phyloP scores from a whole-genome alignment of 2,888 invertebrate species.

The Apodemia mormo region DNA sequence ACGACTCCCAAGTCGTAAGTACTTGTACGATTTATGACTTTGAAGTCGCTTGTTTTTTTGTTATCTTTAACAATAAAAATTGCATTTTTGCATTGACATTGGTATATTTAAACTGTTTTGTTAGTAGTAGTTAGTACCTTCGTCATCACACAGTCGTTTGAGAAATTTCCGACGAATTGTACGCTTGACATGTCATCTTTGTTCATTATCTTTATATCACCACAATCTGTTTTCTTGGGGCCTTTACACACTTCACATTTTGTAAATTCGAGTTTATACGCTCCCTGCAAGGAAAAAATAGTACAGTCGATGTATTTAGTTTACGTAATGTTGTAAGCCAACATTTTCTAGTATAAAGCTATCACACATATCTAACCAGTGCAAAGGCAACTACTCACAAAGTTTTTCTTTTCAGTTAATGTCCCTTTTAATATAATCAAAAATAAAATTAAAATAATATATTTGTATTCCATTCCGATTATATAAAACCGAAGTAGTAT shows the following conservation, averaged over 20 bases:
- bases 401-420: constrained; percentile 13
- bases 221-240: constrained; percentile 60
- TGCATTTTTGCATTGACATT: too few species aligned
- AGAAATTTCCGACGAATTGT: constrained; percentile 53
- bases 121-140: constrained; percentile 43
- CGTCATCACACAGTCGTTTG: constrained; percentile 57
- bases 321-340: constrained; percentile 6
- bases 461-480: background rate
- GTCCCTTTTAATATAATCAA: constrained; percentile 1
- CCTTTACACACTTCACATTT: constrained; percentile 60
- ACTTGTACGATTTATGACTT: too few species aligned
- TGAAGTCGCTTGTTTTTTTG: background rate
- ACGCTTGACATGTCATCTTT: constrained; percentile 57
- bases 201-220: constrained; percentile 49
- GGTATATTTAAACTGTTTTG: background rate
- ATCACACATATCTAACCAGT: background rate
- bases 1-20: too few species aligned
- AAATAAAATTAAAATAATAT: background rate
- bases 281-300: constrained; percentile 51
- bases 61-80: too few species aligned
- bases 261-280: constrained; percentile 52
- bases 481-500: background rate
- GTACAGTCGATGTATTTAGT: background rate
- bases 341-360: background rate
- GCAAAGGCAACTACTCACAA: background rate